A percentile compares a stretch with the other conserved stretches of the same genome.
Evolutionary conservation across 2,888 invertebrate genomes (phyloP).

Genomic region (Ecdyonurus torrentis): DNA sequence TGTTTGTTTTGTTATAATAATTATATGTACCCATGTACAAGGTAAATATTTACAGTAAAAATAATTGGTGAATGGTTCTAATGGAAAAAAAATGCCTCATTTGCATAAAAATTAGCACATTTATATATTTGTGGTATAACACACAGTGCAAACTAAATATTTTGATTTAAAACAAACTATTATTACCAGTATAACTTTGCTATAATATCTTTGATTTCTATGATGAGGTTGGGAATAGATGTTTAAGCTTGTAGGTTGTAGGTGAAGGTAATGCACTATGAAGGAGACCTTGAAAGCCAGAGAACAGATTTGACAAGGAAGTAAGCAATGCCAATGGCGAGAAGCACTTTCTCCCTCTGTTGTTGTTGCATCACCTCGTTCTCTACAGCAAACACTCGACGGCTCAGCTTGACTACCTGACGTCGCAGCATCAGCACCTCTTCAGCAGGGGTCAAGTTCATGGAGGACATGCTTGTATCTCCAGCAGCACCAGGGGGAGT

Average conservation of each 20-base stretch:
- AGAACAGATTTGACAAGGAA: constrained; percentile 69
- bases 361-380: constrained; percentile 67
- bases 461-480: constrained; percentile 22
- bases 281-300: constrained; percentile 37
- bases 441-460: constrained; percentile 51
- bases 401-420: constrained; percentile 73
- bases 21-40: too few species aligned
- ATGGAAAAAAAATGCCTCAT: too few species aligned
- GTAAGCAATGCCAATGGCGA: constrained; percentile 70
- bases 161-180: too few species aligned
- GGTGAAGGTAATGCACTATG: neutral
- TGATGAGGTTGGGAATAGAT: too few species aligned
- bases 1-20: too few species aligned
- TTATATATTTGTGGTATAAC: too few species aligned
- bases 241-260: neutral
- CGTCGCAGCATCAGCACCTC: constrained; percentile 68
- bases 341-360: constrained; percentile 73
- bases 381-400: constrained; percentile 74
- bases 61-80: too few species aligned
- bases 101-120: too few species aligned
- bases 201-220: too few species aligned
- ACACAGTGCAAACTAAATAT: too few species aligned
- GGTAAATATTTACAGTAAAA: too few species aligned
- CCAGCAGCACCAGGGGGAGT: constrained; percentile 43
- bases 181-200: too few species aligned